phyloP scores from a whole-genome alignment of 2,797 vertebrate species.

The Eulemur albifrons region DNA sequence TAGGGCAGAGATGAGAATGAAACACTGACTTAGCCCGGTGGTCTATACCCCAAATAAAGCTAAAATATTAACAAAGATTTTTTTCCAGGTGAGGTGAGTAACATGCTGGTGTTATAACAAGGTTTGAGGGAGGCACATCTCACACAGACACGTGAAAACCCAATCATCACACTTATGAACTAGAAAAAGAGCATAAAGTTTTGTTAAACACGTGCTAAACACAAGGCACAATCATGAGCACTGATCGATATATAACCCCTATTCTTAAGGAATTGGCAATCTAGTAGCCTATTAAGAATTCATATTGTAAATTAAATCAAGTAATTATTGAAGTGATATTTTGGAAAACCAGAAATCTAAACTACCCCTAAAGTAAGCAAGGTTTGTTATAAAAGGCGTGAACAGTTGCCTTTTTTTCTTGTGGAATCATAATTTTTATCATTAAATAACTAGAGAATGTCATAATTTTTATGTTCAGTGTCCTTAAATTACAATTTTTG shows the following conservation, averaged over 20 bases:
- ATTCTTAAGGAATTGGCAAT: conserved; percentile 15
- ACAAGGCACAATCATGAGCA: not conserved
- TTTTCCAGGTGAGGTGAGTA: not conserved
- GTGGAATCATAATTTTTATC: conserved; percentile 63
- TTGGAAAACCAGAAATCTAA: not conserved
- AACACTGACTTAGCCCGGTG: not conserved
- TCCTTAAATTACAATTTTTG: conserved; percentile 12
- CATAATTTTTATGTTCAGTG: conserved; percentile 20
- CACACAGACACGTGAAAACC: not conserved
- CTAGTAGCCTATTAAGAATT: not conserved
- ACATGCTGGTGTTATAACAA: not conserved
- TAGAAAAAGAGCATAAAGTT: not conserved
- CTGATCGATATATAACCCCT: not conserved
- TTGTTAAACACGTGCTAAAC: not conserved
- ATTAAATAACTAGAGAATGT: conserved; percentile 3
- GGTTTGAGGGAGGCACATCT: not conserved
- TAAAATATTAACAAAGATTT: not conserved
- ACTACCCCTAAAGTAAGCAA: conserved; percentile 7
- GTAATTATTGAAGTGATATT: conserved; percentile 18
- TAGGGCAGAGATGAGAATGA: not conserved
- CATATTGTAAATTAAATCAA: not conserved
- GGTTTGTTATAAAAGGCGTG: not conserved
- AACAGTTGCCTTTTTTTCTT: conserved; percentile 27
- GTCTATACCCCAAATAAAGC: not conserved
- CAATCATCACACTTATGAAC: not conserved